Evolutionary conservation across 2,888 invertebrate genomes (phyloP).

Genomic region (Aleiodes leptofemur): DNA sequence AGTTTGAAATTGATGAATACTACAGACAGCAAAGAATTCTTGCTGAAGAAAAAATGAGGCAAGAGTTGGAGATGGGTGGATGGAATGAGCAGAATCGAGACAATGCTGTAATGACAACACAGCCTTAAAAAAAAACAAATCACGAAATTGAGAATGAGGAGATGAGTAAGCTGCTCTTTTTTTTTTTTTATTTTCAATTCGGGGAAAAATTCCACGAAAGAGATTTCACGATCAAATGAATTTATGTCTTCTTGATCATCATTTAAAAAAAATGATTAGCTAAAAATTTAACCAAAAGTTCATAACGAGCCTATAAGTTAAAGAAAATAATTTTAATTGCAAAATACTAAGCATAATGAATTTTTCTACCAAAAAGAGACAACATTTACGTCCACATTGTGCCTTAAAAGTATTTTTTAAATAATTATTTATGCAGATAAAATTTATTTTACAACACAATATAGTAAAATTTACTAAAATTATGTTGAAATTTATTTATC

Average conservation of each 20-base stretch:
- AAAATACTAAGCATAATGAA: no score
- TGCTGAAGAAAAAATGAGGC: slow-evolving; percentile 76
- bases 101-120: slow-evolving; percentile 55
- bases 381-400: not conserved
- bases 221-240: no score
- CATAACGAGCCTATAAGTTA: no score
- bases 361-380: not conserved
- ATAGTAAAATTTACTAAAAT: slow-evolving; percentile 41
- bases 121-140: not conserved
- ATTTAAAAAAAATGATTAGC: no score
- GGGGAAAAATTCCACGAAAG: not conserved
- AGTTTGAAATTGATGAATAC: slow-evolving; percentile 90
- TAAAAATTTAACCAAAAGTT: no score
- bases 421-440: not conserved
- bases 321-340: no score
- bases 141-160: slow-evolving; percentile 11
- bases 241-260: no score
- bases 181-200: not conserved
- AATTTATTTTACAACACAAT: not conserved
- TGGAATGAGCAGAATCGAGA: slow-evolving; percentile 62
- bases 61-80: slow-evolving; percentile 67
- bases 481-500: slow-evolving; percentile 53
- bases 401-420: not conserved
- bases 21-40: slow-evolving; percentile 82
- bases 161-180: not conserved